Conservation (phyloP, 37 sponge, comb jelly and placozoan genomes). For the Aplysina aerophoba region DNA sequence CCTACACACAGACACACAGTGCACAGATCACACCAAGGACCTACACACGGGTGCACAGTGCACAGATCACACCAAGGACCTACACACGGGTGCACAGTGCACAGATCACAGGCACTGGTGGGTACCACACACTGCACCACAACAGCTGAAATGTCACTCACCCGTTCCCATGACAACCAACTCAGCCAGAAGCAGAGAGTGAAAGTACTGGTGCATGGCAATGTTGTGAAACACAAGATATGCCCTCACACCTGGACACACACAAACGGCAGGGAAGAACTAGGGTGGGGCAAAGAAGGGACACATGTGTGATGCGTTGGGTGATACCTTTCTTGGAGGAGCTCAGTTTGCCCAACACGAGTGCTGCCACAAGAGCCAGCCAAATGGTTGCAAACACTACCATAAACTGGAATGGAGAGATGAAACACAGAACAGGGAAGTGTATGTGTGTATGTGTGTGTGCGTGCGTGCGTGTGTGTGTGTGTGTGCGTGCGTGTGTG, state of each 20-base stretch:
- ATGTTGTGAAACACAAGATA: constrained; percentile 19
- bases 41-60: no score
- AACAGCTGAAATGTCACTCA: constrained; percentile 22
- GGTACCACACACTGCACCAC: no score
- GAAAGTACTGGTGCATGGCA: constrained; percentile 11
- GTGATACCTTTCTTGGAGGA: constrained; percentile 22
- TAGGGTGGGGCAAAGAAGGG: no score
- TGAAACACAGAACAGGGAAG: no score
- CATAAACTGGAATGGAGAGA: constrained; percentile 20
- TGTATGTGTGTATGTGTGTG: no score
- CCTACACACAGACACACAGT: background rate
- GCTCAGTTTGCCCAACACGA: constrained; percentile 35
- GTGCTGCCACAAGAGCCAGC: constrained; percentile 43
- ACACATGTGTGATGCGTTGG: no score
- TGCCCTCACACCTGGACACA: background rate
- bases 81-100: background rate
- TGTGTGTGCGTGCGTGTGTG: no score
- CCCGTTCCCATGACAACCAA: constrained; percentile 60
- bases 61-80: no score
- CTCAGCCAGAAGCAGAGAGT: constrained; percentile 37
- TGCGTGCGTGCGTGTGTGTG: no score
- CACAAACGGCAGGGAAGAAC: background rate
- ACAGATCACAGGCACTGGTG: background rate
- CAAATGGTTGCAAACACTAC: constrained; percentile 52
- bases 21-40: background rate